Evolutionary conservation across 2,888 invertebrate genomes (phyloP).

Genomic region (Tenthredo scrophulariae): DNA sequence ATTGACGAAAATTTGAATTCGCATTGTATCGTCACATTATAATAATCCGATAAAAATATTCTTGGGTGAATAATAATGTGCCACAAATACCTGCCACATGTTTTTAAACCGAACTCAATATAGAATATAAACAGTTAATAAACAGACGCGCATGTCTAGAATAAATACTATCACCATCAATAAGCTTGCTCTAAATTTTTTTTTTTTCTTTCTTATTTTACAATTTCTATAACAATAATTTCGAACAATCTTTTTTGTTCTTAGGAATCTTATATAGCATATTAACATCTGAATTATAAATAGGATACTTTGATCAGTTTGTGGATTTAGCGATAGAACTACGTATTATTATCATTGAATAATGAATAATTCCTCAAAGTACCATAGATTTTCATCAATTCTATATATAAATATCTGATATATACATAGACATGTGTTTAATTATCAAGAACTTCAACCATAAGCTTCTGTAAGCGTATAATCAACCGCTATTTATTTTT

Average conservation of each 20-base stretch:
- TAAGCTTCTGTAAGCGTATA: neutral
- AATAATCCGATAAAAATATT: conserved; percentile 7
- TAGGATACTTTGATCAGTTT: neutral
- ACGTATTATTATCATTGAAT: neutral
- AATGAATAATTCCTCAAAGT: neutral
- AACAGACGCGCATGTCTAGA: neutral
- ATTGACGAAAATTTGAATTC: conserved; percentile 6
- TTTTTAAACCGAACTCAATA: neutral
- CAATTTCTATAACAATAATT: conserved; percentile 11
- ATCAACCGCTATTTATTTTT: neutral
- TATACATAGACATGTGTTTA: neutral
- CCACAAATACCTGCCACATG: neutral
- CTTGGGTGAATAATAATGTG: neutral
- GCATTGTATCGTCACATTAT: neutral
- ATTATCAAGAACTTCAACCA: neutral
- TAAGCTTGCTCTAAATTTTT: neutral
- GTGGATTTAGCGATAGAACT: neutral
- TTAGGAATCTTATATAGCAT: neutral
- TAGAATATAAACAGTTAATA: neutral
- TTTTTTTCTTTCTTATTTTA: neutral
- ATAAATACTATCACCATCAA: neutral
- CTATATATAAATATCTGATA: neutral
- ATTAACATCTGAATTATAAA: neutral
- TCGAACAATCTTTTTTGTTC: neutral
- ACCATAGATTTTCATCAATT: neutral